Base-by-base conservation (phyloP, 2,797 vertebrate species). In the Malurus splendens region DNA sequence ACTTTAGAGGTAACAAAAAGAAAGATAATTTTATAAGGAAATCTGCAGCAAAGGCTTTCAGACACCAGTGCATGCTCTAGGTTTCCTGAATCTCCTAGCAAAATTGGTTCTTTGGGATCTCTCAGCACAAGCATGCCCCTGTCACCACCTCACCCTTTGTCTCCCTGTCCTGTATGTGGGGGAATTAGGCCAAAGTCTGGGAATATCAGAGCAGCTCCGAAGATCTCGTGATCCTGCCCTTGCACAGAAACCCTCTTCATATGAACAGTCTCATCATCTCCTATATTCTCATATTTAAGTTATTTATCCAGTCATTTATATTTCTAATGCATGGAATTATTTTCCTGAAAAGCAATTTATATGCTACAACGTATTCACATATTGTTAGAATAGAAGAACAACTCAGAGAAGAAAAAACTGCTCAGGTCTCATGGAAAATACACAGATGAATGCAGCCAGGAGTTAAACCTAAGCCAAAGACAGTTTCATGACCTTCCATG, bases 151-250 rank as follows among this genome's bases (percentile, higher is more conserved):
- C 23, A 50, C 10, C 10, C 8, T 36, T 38, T 44, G n/a, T 57
- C 12, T 44, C 45, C n/a, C 12, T 65, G 15, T n/a, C 8, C 2
- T 0, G 44, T 23, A 28, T 18, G 18, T 27, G 23, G 18, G 22
- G 73, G 52, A 65, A 65, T 38, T 12, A 57, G 12, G 18, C 15
- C 52, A 51, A 65, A 51, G 5, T n/a, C 27, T 32, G 60, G n/a
- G 38, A 51, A 74, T 28, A 6, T 32, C 52, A 32, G 38, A 51
- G 18, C 9, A 73, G 60, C 8, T 57, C 23, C 32, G 52, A 57
- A 32, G 45, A 51, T 28, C n/a, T 66, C 70, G 23, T 23, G n/a
- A 32, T 51, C n/a, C n/a, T 51, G n/a, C 12, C 8, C 10, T 32
- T 66, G 52, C 32, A 44, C 8, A 44, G 60, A 57, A 57, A n/a